These are phyloP conservation scores for Coregonus ussuriensis DNA, from an alignment of 2,797 vertebrate genomes.

Conservation along the genomic window DNA sequence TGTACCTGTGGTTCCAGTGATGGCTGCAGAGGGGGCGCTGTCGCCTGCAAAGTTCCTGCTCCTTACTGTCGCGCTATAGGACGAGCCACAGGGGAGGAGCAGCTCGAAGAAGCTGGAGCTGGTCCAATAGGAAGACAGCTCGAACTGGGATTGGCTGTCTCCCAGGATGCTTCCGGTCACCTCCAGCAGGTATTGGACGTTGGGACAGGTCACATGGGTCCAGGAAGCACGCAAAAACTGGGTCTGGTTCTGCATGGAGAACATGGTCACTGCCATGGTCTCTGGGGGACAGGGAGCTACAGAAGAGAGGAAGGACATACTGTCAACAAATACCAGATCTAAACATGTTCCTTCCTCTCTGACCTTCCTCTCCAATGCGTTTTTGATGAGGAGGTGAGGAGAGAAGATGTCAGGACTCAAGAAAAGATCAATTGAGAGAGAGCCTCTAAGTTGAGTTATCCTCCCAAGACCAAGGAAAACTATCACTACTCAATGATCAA, in stretches of 20 bases:
- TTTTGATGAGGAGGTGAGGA: neutral
- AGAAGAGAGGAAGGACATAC: neutral
- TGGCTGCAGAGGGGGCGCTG: constrained; percentile 56
- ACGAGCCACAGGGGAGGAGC: constrained; percentile 75
- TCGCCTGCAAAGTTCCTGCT: constrained; percentile 65
- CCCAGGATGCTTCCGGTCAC: constrained; percentile 67
- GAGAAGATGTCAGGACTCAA: neutral
- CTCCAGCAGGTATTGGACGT: constrained; percentile 63
- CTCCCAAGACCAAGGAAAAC: neutral
- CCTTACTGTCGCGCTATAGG: constrained; percentile 66
- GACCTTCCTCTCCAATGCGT: no score
- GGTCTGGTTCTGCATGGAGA: constrained; percentile 47
- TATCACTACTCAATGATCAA: neutral
- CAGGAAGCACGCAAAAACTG: constrained; percentile 70
- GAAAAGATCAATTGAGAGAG: neutral
- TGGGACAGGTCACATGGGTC: constrained; percentile 57
- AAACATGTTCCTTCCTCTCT: neutral
- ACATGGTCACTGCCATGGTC: constrained; percentile 46
- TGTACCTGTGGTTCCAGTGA: constrained; percentile 73
- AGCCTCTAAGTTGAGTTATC: neutral
- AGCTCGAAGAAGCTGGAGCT: constrained; percentile 68
- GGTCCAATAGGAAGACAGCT: constrained; percentile 78
- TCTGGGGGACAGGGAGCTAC: constrained; percentile 77
- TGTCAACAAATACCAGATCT: neutral
- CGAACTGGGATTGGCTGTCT: constrained; percentile 55